These are phyloP conservation scores for Platyrinchus mystaceus DNA, from an alignment of 2,797 vertebrate genomes.

Conservation along the genomic window DNA sequence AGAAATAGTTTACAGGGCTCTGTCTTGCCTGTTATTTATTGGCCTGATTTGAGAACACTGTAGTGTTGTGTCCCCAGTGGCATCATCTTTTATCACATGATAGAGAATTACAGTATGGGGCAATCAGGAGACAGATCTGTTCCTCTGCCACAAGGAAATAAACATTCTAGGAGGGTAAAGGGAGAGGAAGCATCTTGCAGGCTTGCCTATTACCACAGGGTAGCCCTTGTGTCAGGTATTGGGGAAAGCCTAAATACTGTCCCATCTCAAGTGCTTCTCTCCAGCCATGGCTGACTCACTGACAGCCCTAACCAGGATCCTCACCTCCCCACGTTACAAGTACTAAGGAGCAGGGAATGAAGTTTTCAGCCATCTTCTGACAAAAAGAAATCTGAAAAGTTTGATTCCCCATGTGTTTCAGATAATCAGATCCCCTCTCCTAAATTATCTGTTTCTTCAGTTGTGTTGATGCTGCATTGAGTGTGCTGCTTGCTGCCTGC, in stretches of 20 bases:
- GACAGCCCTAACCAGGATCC: not conserved
- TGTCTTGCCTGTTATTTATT: not conserved
- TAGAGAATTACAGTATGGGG: not conserved
- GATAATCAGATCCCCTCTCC: not conserved
- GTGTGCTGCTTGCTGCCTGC: not conserved
- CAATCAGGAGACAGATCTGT: not conserved
- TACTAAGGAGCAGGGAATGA: not conserved
- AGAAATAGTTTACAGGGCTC: not conserved
- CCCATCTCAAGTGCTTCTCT: not conserved
- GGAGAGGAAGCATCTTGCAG: not conserved
- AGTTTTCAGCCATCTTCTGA: not conserved
- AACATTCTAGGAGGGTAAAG: not conserved
- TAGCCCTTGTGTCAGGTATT: not conserved
- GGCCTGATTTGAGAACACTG: not conserved
- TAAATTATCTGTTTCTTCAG: not conserved
- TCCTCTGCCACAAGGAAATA: not conserved
- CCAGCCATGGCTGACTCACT: fast-evolving
- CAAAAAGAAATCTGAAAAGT: not conserved
- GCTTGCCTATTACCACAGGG: not conserved
- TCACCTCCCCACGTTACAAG: not conserved
- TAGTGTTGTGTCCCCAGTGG: not conserved
- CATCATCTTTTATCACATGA: not conserved
- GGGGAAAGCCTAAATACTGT: not conserved
- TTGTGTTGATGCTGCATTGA: not conserved
- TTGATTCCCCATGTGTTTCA: not conserved